These are phyloP conservation scores for Phylloscopus whistleri DNA, from an alignment of 2,113 vertebrate genomes.

Conservation along the genomic window DNA sequence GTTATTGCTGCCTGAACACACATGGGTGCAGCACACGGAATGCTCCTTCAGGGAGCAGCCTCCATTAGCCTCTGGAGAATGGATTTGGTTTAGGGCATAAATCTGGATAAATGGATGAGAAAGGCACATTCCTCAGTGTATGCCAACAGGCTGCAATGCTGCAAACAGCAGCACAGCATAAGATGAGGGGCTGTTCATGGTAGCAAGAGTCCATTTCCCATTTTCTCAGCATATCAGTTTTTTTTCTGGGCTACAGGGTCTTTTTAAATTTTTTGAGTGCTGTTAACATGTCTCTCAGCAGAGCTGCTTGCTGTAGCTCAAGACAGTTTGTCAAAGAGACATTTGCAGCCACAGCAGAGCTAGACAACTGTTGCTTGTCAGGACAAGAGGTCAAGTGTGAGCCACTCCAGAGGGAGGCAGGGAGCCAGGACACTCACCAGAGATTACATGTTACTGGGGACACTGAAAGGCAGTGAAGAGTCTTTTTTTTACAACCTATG, in stretches of 20 bases:
- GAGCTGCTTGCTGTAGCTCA: neutral
- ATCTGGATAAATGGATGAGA: neutral
- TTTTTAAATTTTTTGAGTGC: neutral
- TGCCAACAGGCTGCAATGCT: neutral
- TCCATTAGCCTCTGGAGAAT: neutral
- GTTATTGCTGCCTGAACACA: neutral
- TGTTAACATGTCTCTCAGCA: neutral
- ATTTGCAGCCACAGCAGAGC: neutral
- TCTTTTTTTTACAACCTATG: neutral
- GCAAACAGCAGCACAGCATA: neutral
- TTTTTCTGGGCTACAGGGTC: neutral
- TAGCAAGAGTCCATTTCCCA: neutral
- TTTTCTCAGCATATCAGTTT: neutral
- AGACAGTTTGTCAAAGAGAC: neutral
- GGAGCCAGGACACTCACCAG: neutral
- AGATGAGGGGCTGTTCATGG: fast-evolving
- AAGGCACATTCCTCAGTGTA: neutral
- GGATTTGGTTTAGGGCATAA: neutral
- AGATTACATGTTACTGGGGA: neutral
- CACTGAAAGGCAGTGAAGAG: neutral
- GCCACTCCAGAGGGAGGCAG: neutral
- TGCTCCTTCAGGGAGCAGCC: neutral
- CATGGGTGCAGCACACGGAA: fast-evolving
- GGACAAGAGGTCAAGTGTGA: neutral
- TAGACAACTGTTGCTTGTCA: neutral